Evolutionary conservation across 1,140 invertebrate genomes (phyloP).

Genomic region (Arion vulgaris): DNA sequence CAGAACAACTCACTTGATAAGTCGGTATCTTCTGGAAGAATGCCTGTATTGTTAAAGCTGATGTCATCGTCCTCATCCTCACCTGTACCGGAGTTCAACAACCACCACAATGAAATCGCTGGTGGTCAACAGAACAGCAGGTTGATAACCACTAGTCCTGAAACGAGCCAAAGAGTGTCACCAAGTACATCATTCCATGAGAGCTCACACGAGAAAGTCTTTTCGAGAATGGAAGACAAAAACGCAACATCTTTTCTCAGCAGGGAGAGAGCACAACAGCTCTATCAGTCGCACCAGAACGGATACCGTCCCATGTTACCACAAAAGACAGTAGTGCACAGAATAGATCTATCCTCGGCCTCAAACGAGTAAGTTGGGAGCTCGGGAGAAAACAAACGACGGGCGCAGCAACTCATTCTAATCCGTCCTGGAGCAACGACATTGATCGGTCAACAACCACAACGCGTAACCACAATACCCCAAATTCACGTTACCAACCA

Average conservation of each 20-base stretch:
- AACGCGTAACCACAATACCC: not conserved
- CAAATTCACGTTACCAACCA: not conserved
- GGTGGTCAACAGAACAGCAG: not conserved
- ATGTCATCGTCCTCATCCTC: not conserved
- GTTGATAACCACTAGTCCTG: not conserved
- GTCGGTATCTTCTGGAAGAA: not conserved
- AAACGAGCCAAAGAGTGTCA: not conserved
- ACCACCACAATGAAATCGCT: not conserved
- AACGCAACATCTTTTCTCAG: not conserved
- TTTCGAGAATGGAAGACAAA: not conserved
- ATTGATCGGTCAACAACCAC: not conserved
- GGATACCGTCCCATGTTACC: not conserved
- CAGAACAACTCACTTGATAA: not conserved
- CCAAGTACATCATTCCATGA: not conserved
- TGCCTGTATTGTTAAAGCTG: not conserved
- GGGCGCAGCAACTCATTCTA: not conserved
- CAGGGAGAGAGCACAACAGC: not conserved
- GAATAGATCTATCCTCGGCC: not conserved
- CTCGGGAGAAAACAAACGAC: not conserved
- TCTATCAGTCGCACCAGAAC: not conserved
- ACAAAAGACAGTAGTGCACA: not conserved
- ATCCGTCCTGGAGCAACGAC: not conserved
- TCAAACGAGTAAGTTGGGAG: not conserved
- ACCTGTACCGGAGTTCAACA: not conserved
- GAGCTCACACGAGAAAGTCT: not conserved